Conservation (phyloP, 1,140 invertebrate species). For the Anoplophora glabripennis region DNA sequence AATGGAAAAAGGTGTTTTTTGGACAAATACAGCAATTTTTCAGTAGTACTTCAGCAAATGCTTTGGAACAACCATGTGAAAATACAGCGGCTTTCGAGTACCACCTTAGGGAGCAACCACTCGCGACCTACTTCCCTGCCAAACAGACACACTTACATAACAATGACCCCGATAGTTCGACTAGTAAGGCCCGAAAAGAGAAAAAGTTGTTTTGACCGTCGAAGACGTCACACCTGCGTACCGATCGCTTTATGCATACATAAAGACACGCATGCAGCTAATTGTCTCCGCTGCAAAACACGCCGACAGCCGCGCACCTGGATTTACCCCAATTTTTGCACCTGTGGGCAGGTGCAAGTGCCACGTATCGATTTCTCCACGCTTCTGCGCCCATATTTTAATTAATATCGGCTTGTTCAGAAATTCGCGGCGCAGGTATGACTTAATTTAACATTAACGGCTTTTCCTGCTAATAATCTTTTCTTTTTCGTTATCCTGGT, state of each 20-base stretch:
- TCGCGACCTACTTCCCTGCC: too few relatives aligned
- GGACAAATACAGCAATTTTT: too few relatives aligned
- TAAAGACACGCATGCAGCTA: not conserved
- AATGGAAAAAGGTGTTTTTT: too few relatives aligned
- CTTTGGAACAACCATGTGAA: too few relatives aligned
- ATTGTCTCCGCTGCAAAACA: not conserved
- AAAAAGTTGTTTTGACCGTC: not conserved
- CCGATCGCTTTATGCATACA: not conserved
- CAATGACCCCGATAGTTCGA: not conserved
- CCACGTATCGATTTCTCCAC: conserved; percentile 4
- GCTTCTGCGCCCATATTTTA: not conserved
- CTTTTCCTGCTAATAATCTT: too few relatives aligned
- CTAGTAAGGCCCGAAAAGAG: not conserved
- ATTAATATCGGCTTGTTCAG: too few relatives aligned
- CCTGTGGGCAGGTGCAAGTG: conserved; percentile 8
- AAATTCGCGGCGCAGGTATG: too few relatives aligned
- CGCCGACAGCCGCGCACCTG: not conserved
- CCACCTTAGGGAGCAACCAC: too few relatives aligned
- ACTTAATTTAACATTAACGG: too few relatives aligned
- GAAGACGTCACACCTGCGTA: conserved; percentile 7
- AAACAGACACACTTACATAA: conserved; percentile 5
- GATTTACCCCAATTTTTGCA: conserved; percentile 16
- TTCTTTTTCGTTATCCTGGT: too few relatives aligned
- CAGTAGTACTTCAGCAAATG: too few relatives aligned
- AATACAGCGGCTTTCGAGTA: too few relatives aligned